A percentile compares a stretch with the other conserved stretches of the same genome.
These are phyloP conservation scores for Bryconaethiops microstoma DNA, from an alignment of 2,797 vertebrate genomes.

Conservation along the genomic window DNA sequence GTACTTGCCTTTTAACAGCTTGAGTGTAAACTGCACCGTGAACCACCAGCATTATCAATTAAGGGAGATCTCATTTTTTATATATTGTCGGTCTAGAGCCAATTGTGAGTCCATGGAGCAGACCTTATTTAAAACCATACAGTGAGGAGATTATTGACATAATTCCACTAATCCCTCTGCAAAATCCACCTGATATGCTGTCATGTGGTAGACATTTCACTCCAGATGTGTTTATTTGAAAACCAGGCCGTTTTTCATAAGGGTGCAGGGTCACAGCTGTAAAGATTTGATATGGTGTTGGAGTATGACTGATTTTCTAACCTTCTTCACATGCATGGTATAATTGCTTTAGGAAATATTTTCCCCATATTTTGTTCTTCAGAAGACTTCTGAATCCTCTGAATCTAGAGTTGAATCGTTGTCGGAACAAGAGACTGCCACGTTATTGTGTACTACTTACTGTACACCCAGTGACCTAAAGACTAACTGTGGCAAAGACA, in stretches of 20 bases:
- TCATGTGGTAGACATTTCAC: conserved; percentile 60
- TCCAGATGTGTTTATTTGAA: conserved; percentile 63
- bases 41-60: neutral
- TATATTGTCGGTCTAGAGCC: neutral
- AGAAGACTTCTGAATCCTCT: conserved; percentile 24
- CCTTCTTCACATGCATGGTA: conserved; percentile 47
- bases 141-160: conserved; percentile 44
- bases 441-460: neutral
- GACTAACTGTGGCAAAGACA: neutral
- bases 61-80: neutral
- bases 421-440: neutral
- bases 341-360: conserved; percentile 46
- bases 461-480: neutral
- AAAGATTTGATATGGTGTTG: conserved; percentile 56
- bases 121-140: conserved; percentile 37
- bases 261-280: conserved; percentile 58
- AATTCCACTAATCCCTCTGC: conserved; percentile 49
- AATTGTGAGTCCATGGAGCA: conserved; percentile 18
- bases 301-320: conserved; percentile 48
- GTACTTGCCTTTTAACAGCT: neutral
- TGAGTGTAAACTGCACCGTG: neutral
- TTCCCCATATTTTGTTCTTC: conserved; percentile 24
- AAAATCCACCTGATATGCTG: conserved; percentile 59
- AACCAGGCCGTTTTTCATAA: conserved; percentile 41
- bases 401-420: neutral